phyloP scores from a whole-genome alignment of 2,797 vertebrate species.

The Phrynocephalus vlangalii region DNA sequence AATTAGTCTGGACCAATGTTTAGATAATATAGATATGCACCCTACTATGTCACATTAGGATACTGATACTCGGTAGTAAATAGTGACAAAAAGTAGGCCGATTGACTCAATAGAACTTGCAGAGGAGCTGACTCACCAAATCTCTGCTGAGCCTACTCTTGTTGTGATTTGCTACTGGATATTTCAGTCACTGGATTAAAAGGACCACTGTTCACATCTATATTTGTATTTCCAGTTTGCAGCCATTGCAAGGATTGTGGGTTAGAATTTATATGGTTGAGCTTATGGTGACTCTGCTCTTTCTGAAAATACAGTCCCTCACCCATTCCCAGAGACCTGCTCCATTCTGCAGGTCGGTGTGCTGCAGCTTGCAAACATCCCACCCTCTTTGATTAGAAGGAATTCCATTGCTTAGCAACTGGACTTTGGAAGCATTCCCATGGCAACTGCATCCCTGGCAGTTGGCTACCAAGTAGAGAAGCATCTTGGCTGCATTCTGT shows the following conservation, averaged over 20 bases:
- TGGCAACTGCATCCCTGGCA: constrained; percentile 32
- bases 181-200: neutral
- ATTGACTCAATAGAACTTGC: no score
- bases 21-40: neutral
- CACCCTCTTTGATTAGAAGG: constrained; percentile 5
- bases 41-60: neutral
- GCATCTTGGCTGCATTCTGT: constrained; percentile 9
- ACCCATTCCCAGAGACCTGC: neutral
- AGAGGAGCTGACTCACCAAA: no score
- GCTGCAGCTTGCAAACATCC: neutral
- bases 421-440: constrained; percentile 28
- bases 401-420: constrained; percentile 42
- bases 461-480: constrained; percentile 11
- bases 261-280: neutral
- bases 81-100: no score
- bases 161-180: no score
- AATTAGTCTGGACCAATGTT: neutral
- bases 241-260: neutral
- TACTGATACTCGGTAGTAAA: no score
- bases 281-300: neutral
- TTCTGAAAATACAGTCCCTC: neutral
- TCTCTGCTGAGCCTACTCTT: no score
- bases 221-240: neutral
- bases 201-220: neutral
- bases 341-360: neutral